phyloP scores from a whole-genome alignment of 2,888 invertebrate genomes.

The Pollenia labialis region DNA sequence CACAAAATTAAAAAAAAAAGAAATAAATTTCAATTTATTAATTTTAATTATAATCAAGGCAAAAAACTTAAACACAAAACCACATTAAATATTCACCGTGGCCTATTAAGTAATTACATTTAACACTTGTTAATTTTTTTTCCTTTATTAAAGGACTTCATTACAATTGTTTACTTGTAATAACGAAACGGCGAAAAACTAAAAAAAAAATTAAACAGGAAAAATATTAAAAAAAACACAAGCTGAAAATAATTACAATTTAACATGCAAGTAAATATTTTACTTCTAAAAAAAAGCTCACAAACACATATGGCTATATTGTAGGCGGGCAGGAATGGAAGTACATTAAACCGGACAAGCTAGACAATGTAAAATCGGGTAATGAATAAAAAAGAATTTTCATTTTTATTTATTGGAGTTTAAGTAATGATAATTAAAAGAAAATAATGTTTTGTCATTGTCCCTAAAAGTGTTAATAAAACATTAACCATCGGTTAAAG shows the following conservation, averaged over 20 bases:
- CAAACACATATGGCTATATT: not conserved
- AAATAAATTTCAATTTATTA: not conserved
- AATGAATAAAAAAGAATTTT: no score
- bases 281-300: not conserved
- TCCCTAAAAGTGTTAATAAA: no score
- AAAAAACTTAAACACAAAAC: not conserved
- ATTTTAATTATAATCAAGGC: not conserved
- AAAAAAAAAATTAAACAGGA: not conserved
- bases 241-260: constrained; percentile 45
- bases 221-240: constrained; percentile 10
- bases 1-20: constrained; percentile 22
- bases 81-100: constrained; percentile 20
- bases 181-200: not conserved
- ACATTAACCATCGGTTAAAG: no score
- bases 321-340: not conserved
- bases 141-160: constrained; percentile 31
- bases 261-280: constrained; percentile 48
- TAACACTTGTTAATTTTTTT: constrained; percentile 45
- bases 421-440: no score
- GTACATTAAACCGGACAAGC: not conserved
- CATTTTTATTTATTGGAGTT: no score
- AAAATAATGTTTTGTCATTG: no score
- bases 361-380: no score
- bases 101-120: constrained; percentile 55
- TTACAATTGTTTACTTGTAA: constrained; percentile 5